These are phyloP conservation scores for Hyles euphorbiae DNA, from an alignment of 1,140 invertebrate species.

Conservation along the genomic window DNA sequence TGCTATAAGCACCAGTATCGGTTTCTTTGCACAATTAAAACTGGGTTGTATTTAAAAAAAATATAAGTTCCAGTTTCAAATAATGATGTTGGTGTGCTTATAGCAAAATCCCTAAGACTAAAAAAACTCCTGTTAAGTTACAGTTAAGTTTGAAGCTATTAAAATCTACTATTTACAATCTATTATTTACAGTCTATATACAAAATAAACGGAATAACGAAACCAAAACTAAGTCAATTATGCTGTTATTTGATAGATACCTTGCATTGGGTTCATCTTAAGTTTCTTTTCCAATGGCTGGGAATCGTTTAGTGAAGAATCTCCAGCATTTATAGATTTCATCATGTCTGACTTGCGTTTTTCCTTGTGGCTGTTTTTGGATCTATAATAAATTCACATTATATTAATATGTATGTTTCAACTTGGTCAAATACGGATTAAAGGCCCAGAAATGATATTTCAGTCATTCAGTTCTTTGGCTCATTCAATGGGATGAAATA, in stretches of 20 bases:
- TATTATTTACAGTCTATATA: too few species aligned
- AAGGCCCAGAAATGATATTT: background rate
- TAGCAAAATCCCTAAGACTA: too few species aligned
- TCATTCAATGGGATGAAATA: background rate
- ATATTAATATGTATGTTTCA: background rate
- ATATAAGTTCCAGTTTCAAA: too few species aligned
- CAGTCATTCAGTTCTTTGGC: background rate
- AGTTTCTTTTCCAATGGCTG: conserved; percentile 68
- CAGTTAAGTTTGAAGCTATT: too few species aligned
- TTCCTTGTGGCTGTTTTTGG: conserved; percentile 82
- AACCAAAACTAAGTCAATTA: background rate
- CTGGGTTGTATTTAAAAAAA: background rate
- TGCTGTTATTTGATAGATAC: conserved; percentile 35
- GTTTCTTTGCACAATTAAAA: too few species aligned
- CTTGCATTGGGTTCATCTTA: conserved; percentile 68
- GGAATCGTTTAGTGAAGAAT: conserved; percentile 52
- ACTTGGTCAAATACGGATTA: too few species aligned
- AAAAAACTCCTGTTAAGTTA: too few species aligned
- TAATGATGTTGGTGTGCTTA: too few species aligned
- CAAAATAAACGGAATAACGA: too few species aligned
- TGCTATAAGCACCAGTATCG: too few species aligned
- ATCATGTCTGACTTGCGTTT: conserved; percentile 84
- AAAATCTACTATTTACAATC: too few species aligned
- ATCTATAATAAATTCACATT: conserved; percentile 8
- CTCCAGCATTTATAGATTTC: conserved; percentile 72